Evolutionary conservation across 2,797 vertebrate species (phyloP).

Genomic region (Eulemur albifrons): DNA sequence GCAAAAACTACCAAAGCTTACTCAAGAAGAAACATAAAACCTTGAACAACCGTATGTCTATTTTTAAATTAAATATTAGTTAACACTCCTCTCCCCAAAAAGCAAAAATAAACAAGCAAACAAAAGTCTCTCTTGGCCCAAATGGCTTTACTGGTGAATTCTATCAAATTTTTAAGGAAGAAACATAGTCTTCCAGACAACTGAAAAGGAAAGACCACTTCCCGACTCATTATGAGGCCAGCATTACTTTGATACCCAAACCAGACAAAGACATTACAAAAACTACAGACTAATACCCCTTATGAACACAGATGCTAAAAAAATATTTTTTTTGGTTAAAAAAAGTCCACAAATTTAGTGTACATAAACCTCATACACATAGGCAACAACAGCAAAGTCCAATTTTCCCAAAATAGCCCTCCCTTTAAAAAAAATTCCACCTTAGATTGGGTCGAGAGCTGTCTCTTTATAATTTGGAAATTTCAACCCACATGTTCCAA

Average conservation of each 20-base stretch:
- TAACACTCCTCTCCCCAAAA: background rate
- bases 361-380: background rate
- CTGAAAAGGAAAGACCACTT: background rate
- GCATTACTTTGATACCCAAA: background rate
- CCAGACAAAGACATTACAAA: background rate
- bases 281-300: background rate
- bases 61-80: background rate
- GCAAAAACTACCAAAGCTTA: background rate
- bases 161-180: slow-evolving; percentile 24
- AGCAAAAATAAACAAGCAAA: background rate
- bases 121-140: background rate
- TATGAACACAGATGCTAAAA: background rate
- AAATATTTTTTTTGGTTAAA: background rate
- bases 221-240: background rate
- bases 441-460: background rate
- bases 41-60: background rate
- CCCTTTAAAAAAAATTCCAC: background rate
- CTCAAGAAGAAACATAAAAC: background rate
- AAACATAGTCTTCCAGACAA: slow-evolving; percentile 16
- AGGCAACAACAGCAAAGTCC: background rate
- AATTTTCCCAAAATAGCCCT: background rate
- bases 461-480: background rate
- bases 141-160: slow-evolving; percentile 6
- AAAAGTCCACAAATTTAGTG: background rate
- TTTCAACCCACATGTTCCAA: background rate